A percentile compares a stretch with the other conserved stretches of the same genome.
phyloP scores from a whole-genome alignment of 2,113 vertebrate genomes.

The Ascaphus truei region DNA sequence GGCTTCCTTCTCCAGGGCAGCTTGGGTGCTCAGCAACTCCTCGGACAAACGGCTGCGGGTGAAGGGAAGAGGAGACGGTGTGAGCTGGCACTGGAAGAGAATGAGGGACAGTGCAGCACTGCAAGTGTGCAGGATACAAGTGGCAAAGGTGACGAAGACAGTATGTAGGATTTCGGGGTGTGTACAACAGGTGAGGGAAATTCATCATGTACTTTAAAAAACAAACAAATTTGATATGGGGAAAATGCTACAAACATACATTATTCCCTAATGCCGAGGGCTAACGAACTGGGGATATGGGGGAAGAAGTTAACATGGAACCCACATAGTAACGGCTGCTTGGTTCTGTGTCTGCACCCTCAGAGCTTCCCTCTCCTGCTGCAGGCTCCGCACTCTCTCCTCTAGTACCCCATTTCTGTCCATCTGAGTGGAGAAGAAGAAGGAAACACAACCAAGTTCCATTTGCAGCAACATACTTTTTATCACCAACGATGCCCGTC shows the following conservation, averaged over 20 bases:
- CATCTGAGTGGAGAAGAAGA: conserved; percentile 53
- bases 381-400: conserved; percentile 70
- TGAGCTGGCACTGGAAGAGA: not conserved
- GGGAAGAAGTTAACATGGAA: not conserved
- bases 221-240: no score
- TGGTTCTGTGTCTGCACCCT: conserved; percentile 71
- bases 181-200: no score
- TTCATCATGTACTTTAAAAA: no score
- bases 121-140: no score
- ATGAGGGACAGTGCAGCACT: no score
- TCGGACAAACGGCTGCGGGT: conserved; percentile 74
- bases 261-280: no score
- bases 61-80: not conserved
- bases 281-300: not conserved
- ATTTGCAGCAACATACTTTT: not conserved
- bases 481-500: not conserved
- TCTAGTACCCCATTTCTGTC: conserved; percentile 78
- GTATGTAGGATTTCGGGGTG: no score
- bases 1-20: conserved; percentile 72
- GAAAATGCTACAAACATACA: no score
- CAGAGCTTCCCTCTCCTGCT: conserved; percentile 88
- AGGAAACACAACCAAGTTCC: no score
- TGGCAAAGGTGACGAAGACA: no score
- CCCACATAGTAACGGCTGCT: conserved; percentile 69
- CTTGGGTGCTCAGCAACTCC: conserved; percentile 70